A percentile compares a stretch with the other conserved stretches of the same genome.
phyloP scores from a whole-genome alignment of 2,888 invertebrate genomes.

The Oscheius onirici region DNA sequence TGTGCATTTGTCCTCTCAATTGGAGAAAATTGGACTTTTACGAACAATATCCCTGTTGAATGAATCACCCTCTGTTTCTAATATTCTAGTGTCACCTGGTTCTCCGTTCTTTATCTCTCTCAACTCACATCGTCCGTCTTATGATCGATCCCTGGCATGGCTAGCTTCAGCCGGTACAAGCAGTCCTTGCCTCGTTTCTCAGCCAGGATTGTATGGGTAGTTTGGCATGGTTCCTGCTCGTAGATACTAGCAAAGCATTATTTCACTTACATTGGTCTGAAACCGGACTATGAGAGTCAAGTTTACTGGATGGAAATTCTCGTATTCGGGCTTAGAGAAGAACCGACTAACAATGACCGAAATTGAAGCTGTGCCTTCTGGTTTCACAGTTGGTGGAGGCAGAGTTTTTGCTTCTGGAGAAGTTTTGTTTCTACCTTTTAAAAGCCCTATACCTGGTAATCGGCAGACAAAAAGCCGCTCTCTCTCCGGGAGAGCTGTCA shows the following conservation, averaged over 20 bases:
- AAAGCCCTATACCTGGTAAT: too few species aligned
- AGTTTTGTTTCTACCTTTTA: too few species aligned
- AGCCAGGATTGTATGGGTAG: slow-evolving; percentile 5
- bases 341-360: slow-evolving; percentile 5
- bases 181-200: slow-evolving; percentile 14
- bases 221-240: neutral
- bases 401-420: neutral
- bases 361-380: neutral
- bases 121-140: slow-evolving; percentile 31
- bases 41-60: too few species aligned
- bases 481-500: too few species aligned
- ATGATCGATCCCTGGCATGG: slow-evolving; percentile 33
- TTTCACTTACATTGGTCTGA: neutral
- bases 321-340: neutral
- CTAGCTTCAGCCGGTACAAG: slow-evolving; percentile 1
- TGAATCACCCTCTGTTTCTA: too few species aligned
- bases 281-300: slow-evolving; percentile 3
- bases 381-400: neutral
- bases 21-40: too few species aligned
- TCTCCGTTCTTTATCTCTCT: too few species aligned
- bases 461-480: too few species aligned
- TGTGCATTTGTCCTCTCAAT: too few species aligned
- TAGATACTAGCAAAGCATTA: too few species aligned
- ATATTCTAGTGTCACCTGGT: too few species aligned
- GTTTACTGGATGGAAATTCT: neutral